Percentiles rank a stretch among this genome's conserved stretches.
Evolutionary conservation across 2,113 vertebrate species (phyloP).

Genomic region (Alexandromys fortis): DNA sequence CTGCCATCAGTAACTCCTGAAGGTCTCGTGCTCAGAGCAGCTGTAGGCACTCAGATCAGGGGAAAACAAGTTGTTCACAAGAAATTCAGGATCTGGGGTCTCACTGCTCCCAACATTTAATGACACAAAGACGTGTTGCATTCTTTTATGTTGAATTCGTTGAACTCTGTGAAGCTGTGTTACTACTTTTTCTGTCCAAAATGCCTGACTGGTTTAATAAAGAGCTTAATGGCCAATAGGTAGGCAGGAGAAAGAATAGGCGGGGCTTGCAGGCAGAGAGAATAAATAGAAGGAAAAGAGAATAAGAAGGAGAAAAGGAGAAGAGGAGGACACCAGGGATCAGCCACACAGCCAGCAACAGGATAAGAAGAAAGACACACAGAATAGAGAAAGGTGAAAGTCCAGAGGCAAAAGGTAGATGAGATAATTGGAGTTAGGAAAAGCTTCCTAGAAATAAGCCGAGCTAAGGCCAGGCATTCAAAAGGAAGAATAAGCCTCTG

Average conservation of each 20-base stretch:
- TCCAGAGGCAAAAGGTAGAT: neutral
- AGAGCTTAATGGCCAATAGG: neutral
- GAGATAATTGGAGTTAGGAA: neutral
- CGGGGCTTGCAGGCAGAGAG: neutral
- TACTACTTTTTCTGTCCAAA: neutral
- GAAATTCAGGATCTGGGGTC: too few relatives aligned
- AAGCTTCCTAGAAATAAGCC: neutral
- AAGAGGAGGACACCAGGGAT: neutral
- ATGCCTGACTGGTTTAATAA: neutral
- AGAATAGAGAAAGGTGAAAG: neutral
- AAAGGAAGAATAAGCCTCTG: neutral
- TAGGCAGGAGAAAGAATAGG: neutral
- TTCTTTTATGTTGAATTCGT: neutral
- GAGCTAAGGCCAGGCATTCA: neutral
- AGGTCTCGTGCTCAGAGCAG: too few relatives aligned
- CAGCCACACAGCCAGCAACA: neutral
- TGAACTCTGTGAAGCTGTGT: neutral
- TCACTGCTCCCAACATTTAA: neutral
- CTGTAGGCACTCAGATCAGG: too few relatives aligned
- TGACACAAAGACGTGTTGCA: neutral
- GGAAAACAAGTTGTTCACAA: too few relatives aligned
- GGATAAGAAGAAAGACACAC: neutral
- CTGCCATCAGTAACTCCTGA: too few relatives aligned
- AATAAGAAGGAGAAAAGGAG: neutral
- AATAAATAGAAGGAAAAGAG: neutral